Evolutionary conservation across 2,888 invertebrate species (phyloP).

Genomic region (Drosophila suboccidentalis): DNA sequence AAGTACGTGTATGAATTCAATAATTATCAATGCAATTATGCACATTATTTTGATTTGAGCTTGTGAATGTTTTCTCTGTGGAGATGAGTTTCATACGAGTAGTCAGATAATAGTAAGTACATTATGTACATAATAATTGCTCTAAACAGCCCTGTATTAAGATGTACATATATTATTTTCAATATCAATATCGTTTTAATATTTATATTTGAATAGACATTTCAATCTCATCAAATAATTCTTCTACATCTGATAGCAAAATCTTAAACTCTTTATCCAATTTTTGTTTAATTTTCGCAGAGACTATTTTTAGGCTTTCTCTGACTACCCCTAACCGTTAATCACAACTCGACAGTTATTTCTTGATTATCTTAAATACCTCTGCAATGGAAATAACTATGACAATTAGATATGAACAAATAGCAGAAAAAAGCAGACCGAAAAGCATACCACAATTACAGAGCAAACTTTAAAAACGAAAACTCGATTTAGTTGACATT

Average conservation of each 20-base stretch:
- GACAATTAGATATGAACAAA: slow-evolving; percentile 2
- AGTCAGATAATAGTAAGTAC: neutral
- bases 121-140: neutral
- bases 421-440: neutral
- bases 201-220: too few species aligned
- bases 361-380: neutral
- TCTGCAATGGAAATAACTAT: neutral
- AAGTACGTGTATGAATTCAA: slow-evolving; percentile 7
- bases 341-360: neutral
- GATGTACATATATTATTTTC: too few species aligned
- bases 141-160: neutral
- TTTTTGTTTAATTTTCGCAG: neutral
- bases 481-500: neutral
- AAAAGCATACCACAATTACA: neutral
- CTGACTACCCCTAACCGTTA: neutral
- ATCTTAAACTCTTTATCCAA: neutral
- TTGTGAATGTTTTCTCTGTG: neutral
- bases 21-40: slow-evolving; percentile 10
- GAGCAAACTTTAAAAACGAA: neutral
- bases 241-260: too few species aligned
- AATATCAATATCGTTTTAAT: too few species aligned
- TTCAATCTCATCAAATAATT: too few species aligned
- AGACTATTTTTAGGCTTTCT: neutral
- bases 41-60: neutral
- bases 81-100: neutral